These are phyloP conservation scores for Empis livida DNA, from an alignment of 2,888 invertebrate genomes.

Conservation along the genomic window DNA sequence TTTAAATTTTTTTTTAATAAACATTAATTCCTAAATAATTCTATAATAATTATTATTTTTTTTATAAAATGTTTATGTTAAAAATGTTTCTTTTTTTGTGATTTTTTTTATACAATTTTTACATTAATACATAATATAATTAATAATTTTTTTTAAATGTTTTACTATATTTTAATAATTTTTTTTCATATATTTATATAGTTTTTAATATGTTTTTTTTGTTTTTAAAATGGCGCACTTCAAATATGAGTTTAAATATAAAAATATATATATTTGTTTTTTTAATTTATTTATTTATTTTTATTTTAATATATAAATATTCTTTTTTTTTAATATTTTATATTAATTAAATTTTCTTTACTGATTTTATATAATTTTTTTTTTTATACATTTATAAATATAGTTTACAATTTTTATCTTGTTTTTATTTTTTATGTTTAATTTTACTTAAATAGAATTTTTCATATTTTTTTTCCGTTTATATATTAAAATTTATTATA, in stretches of 20 bases:
- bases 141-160: slow-evolving; percentile 6
- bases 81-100: slow-evolving; percentile 9
- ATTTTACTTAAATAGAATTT: too few species aligned
- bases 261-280: slow-evolving; percentile 12
- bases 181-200: slow-evolving; percentile 8
- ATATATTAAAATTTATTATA: too few species aligned
- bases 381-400: slow-evolving; percentile 8
- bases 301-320: too few species aligned
- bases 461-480: too few species aligned
- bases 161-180: slow-evolving; percentile 8
- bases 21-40: too few species aligned
- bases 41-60: too few species aligned
- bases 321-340: too few species aligned
- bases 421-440: slow-evolving; percentile 5
- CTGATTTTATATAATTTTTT: slow-evolving; percentile 2
- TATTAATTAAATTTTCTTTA: neutral
- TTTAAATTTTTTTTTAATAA: too few species aligned
- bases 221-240: slow-evolving; percentile 11
- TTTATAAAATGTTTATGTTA: too few species aligned
- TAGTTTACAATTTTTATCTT: slow-evolving; percentile 7
- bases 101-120: slow-evolving; percentile 15
- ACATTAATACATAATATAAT: slow-evolving; percentile 12
- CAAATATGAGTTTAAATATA: slow-evolving; percentile 5
- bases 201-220: slow-evolving; percentile 6
- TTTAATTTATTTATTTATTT: slow-evolving; percentile 5